phyloP scores from a whole-genome alignment of 2,113 vertebrate genomes.

The Callipepla californica region DNA sequence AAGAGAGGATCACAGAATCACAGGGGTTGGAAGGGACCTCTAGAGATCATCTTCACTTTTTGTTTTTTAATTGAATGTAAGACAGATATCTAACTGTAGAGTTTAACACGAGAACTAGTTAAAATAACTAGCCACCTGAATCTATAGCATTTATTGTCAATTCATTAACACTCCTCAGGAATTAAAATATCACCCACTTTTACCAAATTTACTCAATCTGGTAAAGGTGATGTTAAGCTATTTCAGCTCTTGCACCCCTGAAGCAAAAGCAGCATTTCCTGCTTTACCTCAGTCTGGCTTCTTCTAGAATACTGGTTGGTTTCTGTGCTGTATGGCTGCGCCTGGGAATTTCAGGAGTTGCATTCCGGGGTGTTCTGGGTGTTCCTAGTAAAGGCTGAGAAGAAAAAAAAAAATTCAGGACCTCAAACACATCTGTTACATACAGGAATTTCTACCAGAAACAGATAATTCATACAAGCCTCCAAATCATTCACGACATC shows the following conservation, averaged over 20 bases:
- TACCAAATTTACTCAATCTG: not conserved
- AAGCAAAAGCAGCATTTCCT: not conserved
- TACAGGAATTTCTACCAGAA: not conserved
- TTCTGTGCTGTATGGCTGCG: constrained; percentile 80
- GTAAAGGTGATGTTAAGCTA: not conserved
- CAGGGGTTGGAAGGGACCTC: no score
- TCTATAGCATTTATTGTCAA: not conserved
- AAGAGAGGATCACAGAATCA: not conserved
- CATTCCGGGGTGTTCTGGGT: constrained; percentile 77
- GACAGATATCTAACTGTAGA: not conserved
- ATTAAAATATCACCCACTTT: not conserved
- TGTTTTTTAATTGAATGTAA: not conserved
- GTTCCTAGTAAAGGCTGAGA: constrained; percentile 72
- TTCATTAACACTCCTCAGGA: not conserved
- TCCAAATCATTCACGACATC: not conserved
- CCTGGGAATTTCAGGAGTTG: constrained; percentile 88
- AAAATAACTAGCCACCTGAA: not conserved
- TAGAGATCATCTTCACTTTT: not conserved
- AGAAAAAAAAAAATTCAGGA: not conserved
- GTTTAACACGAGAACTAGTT: not conserved
- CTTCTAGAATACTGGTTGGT: constrained; percentile 85
- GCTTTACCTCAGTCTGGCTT: constrained; percentile 88
- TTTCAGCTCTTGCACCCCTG: not conserved
- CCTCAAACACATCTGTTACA: not conserved
- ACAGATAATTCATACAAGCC: not conserved